Percentiles rank a stretch among this genome's conserved stretches.
These are phyloP conservation scores for Enteromius trimaculatus DNA, from an alignment of 2,797 vertebrate genomes.

Conservation along the genomic window DNA sequence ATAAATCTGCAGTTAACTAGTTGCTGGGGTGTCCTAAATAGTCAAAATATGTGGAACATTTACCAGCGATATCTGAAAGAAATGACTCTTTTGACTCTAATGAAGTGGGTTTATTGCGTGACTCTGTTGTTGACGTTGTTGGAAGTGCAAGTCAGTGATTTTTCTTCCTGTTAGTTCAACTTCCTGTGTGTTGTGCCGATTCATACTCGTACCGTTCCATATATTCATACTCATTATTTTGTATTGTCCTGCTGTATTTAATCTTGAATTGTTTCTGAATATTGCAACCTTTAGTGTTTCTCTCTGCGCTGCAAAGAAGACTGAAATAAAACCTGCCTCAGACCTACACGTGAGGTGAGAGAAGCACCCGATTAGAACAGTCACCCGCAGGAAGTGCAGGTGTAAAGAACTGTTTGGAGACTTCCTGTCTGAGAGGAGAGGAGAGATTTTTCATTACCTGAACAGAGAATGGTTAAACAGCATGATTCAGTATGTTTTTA, in stretches of 20 bases:
- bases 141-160: background rate
- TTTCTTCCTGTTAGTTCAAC: background rate
- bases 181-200: background rate
- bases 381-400: background rate
- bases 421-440: background rate
- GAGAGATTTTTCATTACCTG: background rate
- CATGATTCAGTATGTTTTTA: background rate
- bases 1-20: too few species aligned
- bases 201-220: background rate
- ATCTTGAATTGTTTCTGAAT: background rate
- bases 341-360: background rate
- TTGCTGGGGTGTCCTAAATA: too few species aligned
- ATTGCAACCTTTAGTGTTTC: background rate
- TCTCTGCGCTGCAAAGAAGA: background rate
- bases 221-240: background rate
- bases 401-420: background rate
- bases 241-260: background rate
- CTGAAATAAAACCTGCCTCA: background rate
- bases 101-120: too few species aligned
- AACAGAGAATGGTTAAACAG: background rate
- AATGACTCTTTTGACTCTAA: too few species aligned
- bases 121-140: background rate
- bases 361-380: background rate
- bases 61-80: too few species aligned
- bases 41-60: too few species aligned